Conservation (phyloP, 2,113 vertebrate genomes). For the Sinocyclocheilus grahami region DNA sequence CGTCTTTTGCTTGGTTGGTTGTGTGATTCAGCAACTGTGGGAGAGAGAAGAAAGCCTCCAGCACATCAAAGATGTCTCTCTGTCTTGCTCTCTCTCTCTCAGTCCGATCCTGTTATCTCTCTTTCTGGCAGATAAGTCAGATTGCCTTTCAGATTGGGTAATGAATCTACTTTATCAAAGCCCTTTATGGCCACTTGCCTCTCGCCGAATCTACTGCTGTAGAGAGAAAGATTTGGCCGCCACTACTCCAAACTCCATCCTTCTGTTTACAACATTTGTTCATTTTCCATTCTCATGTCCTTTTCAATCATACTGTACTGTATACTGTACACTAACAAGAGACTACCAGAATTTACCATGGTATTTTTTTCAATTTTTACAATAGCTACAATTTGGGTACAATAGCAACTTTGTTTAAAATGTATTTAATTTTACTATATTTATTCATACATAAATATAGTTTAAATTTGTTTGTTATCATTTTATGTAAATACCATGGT, state of each 20-base stretch:
- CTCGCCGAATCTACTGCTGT: constrained; percentile 48
- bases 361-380: neutral
- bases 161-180: constrained; percentile 76
- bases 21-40: constrained; percentile 49
- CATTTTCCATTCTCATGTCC: neutral
- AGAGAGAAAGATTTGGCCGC: constrained; percentile 51
- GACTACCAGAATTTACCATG: neutral
- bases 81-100: constrained; percentile 4
- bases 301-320: neutral
- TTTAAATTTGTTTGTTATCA: neutral
- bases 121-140: constrained; percentile 57
- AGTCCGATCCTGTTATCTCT: constrained; percentile 28
- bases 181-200: constrained; percentile 59
- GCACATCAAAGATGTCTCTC: constrained; percentile 47
- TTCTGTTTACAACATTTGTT: constrained; percentile 17
- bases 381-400: neutral
- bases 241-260: neutral
- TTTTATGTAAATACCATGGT: neutral
- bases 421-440: no score
- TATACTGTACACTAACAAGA: neutral
- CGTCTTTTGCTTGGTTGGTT: constrained; percentile 51
- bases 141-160: constrained; percentile 75
- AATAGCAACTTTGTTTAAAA: neutral
- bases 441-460: no score
- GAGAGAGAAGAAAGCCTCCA: constrained; percentile 38